These are phyloP conservation scores for Cyrtonyx montezumae DNA, from an alignment of 2,113 vertebrate genomes.

Conservation along the genomic window DNA sequence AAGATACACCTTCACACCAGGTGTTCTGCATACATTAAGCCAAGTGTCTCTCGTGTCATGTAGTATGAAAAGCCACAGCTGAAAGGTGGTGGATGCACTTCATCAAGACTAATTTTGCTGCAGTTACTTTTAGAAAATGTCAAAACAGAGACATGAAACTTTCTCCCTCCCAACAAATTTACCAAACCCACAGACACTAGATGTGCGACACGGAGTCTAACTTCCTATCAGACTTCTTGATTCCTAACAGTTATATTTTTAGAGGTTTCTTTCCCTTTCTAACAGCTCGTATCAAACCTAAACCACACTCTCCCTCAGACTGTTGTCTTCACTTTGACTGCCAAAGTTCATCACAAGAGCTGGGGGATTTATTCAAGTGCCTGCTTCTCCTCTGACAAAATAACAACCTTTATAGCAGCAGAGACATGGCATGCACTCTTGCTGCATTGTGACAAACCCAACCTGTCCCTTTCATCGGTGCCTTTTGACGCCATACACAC, in stretches of 20 bases:
- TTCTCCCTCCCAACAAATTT: neutral
- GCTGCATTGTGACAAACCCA: neutral
- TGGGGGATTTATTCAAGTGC: neutral
- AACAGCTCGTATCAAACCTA: neutral
- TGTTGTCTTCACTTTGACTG: neutral
- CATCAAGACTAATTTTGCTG: neutral
- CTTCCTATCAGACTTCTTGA: neutral
- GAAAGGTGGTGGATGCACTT: neutral
- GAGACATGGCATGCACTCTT: neutral
- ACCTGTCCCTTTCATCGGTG: neutral
- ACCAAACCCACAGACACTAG: neutral
- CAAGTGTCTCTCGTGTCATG: neutral
- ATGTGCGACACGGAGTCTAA: accelerated
- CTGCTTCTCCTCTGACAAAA: neutral
- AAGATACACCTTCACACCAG: neutral
- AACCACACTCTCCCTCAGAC: neutral
- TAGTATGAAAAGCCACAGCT: neutral
- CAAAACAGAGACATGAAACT: neutral
- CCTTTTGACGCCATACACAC: neutral
- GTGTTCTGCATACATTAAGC: neutral
- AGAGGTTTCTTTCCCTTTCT: neutral
- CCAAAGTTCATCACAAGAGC: neutral
- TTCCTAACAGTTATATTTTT: neutral
- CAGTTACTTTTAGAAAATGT: neutral
- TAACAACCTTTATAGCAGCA: neutral